Conservation (phyloP, 2,888 invertebrate species). For the Drosophila paranaensis region DNA sequence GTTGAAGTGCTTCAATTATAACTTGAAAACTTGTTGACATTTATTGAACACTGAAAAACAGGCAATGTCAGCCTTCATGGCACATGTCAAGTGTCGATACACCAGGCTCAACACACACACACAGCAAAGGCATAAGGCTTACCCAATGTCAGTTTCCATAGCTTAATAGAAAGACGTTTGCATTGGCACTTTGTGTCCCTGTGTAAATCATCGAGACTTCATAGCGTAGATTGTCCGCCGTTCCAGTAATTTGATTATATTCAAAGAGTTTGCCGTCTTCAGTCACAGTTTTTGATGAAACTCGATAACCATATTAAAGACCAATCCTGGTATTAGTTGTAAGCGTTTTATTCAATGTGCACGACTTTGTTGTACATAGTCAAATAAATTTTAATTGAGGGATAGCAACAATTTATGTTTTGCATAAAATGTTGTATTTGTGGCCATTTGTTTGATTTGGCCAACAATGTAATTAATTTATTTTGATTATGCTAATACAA, state of each 20-base stretch:
- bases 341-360: background rate
- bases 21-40: constrained; percentile 75
- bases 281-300: constrained; percentile 16
- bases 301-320: constrained; percentile 21
- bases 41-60: constrained; percentile 65
- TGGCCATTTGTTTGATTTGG: constrained; percentile 3
- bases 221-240: background rate
- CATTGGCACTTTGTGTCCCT: constrained; percentile 53
- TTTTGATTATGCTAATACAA: constrained; percentile 27
- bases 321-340: background rate
- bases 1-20: constrained; percentile 76
- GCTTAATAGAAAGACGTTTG: constrained; percentile 42
- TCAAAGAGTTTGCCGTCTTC: constrained; percentile 16
- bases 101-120: constrained; percentile 16
- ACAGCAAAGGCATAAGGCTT: constrained; percentile 1
- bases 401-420: background rate
- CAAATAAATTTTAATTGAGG: constrained; percentile 12
- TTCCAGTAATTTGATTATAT: constrained; percentile 10
- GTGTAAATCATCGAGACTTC: constrained; percentile 30
- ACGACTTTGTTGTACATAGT: constrained; percentile 4
- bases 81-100: constrained; percentile 28
- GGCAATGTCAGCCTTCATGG: constrained; percentile 32
- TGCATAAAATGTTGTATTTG: background rate
- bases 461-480: constrained; percentile 12
- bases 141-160: constrained; percentile 29